Evolutionary conservation across 2,113 vertebrate species (phyloP), one percentile per base, ranked within the genome.

Genomic region (Andinoacara biseriatus): DNA sequence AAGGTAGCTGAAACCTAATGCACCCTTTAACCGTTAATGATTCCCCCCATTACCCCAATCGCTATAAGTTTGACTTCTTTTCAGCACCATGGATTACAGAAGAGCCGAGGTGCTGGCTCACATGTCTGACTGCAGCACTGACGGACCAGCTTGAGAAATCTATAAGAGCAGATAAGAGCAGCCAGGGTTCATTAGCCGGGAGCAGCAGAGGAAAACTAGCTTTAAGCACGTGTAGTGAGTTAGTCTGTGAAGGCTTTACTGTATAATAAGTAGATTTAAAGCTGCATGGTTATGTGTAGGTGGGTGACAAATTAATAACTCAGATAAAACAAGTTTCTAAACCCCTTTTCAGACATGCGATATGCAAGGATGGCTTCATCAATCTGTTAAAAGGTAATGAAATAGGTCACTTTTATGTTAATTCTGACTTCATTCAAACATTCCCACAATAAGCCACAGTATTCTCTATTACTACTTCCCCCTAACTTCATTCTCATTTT

Each of bases 161-260:
- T 78, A 93, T 92, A 90, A 26, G 49, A 89, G 81, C 87, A 91
- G 89, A 88, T 90, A 85, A 84, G 86, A 90, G 83, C 84, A 72
- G 65, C 56, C 89, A 69, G 87, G 76, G 65, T 88, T 93, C 86
- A 90, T 93, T 89, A 93, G 78, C 80, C 63, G 26, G 22, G 56
- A 84, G 86, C 80, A 86, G 57, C 61, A 75, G 69, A 86, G 74
- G 57, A 78, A 84, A 83, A 82, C 76, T 20, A 77, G 35, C 29
- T 63, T 33, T 29, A 81, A 80, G 58, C 22, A 52, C 60, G 22
- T 80, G 7, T 6, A 18, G 18, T 29, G 54, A 17, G 52, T 56
- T 56, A 56, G 63, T 26, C 40, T 49, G 65, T 20, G 43, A 24
- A 69, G 24, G 65, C 65, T 69, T 31, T 69, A 69, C 63, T 49